Conservation (phyloP, 2,113 vertebrate species). For the Psilopogon haemacephalus region DNA sequence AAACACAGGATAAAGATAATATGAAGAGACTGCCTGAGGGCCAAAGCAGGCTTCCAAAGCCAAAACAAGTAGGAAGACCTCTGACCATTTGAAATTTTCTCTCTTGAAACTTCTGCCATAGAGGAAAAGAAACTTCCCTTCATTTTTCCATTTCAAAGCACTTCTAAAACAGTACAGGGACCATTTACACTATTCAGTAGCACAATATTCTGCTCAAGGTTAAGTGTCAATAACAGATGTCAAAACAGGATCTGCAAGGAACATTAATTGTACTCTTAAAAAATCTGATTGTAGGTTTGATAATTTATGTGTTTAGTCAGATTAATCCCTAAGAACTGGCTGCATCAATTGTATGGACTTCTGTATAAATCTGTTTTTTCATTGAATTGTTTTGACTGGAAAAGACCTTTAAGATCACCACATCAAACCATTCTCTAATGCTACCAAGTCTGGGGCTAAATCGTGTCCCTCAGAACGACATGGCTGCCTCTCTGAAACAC, state of each 20-base stretch:
- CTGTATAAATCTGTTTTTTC: not conserved
- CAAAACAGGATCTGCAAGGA: constrained; percentile 6
- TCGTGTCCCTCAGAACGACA: too few species aligned
- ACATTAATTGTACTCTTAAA: not conserved
- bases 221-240: not conserved
- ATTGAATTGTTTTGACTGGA: too few species aligned
- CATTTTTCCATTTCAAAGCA: constrained; percentile 35
- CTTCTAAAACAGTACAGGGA: not conserved
- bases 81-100: not conserved
- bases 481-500: too few species aligned
- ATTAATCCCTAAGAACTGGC: not conserved
- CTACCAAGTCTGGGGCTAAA: too few species aligned
- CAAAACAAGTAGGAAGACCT: not conserved
- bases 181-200: not conserved
- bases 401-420: too few species aligned
- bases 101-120: not conserved
- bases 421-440: too few species aligned
- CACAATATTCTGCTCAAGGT: not conserved
- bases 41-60: not conserved
- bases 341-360: not conserved
- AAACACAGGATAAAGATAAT: not conserved
- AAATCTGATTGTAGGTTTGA: not conserved
- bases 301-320: not conserved
- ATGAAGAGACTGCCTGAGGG: not conserved
- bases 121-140: not conserved